Evolutionary conservation across 2,113 vertebrate genomes (phyloP), one percentile per base, ranked within the genome.

Genomic region (Centropristis striata): DNA sequence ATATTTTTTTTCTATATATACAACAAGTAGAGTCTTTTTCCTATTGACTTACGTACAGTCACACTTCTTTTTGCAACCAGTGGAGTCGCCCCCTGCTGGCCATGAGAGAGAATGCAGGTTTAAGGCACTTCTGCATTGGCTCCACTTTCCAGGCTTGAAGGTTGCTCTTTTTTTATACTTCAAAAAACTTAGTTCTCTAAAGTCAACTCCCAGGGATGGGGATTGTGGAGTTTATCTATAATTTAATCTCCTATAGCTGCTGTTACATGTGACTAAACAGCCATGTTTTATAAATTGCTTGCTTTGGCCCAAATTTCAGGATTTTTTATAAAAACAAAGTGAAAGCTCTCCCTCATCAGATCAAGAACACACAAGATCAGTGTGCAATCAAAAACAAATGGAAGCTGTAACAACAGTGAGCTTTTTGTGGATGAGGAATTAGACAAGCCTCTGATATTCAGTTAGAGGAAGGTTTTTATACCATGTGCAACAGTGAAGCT

Each of bases 361-460:
- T 71, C 36, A 64, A 21, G 28, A 80, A 53, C 32, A 50, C 15
- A 72, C 37, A 41, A 39, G 15, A 59, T 71, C 46, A 67, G 14
- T 39, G 60, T 73, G 50, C 54, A 25, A 65, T 80, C 23, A 72
- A 23, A 53, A 74, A 37, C 68, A 59, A 55, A 25, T 49, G 66
- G 41, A 77, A 44, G 4, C 54, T 57, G 59, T 37, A 74, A 68
- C 66, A 76, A 46, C 65, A 67, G 13, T 42, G 57, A 70, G 14
- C 49, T 18, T 65, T 68, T 65, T 68, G 67, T 71, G 51, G 46
- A 83, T 70, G 63, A 41, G 61, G 55, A 81, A 59, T 36, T 32
- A 75, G 54, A 78, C 32, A 36, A 16, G 64, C 37, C 73, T 86
- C 54, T 87, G 60, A 84, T 75, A 80, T 86, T 84, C 68, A 83